phyloP scores from a whole-genome alignment of 2,797 vertebrate species.

The Sebastes reedi region DNA sequence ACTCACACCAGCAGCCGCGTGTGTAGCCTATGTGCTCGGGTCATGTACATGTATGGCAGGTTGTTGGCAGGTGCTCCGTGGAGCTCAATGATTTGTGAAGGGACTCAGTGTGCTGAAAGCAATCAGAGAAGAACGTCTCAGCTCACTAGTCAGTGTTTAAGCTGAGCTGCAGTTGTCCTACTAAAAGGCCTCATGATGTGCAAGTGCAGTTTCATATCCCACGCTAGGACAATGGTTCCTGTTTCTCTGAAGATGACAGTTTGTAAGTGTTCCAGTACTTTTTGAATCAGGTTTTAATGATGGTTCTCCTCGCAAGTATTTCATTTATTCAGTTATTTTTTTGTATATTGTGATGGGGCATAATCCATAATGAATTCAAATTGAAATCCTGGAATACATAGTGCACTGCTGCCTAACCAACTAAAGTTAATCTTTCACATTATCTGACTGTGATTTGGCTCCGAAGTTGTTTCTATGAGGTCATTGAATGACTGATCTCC shows the following conservation, averaged over 20 bases:
- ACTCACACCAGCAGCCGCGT: constrained; percentile 43
- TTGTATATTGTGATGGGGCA: background rate
- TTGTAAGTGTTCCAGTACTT: background rate
- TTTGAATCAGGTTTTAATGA: background rate
- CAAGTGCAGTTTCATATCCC: constrained; percentile 3
- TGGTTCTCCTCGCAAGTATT: background rate
- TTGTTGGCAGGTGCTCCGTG: constrained; percentile 53
- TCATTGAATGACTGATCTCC: constrained; percentile 19
- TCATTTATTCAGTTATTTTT: background rate
- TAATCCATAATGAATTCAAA: background rate
- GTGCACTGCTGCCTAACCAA: background rate
- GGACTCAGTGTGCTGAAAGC: background rate
- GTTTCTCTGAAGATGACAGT: background rate
- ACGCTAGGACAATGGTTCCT: background rate
- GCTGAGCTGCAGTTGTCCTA: constrained; percentile 25
- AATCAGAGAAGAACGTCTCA: background rate
- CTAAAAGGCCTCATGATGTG: background rate
- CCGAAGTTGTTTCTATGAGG: background rate
- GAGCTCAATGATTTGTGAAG: constrained; percentile 31
- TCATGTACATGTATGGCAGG: constrained; percentile 36
- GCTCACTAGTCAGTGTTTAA: constrained; percentile 17
- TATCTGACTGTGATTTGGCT: constrained; percentile 15
- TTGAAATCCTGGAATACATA: background rate
- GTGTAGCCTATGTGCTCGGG: constrained; percentile 8
- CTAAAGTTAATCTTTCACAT: constrained; percentile 38